Evolutionary conservation across 1,140 invertebrate genomes (phyloP), one percentile per base, ranked within the genome.

Genomic region (Meloidogyne floridensis): DNA sequence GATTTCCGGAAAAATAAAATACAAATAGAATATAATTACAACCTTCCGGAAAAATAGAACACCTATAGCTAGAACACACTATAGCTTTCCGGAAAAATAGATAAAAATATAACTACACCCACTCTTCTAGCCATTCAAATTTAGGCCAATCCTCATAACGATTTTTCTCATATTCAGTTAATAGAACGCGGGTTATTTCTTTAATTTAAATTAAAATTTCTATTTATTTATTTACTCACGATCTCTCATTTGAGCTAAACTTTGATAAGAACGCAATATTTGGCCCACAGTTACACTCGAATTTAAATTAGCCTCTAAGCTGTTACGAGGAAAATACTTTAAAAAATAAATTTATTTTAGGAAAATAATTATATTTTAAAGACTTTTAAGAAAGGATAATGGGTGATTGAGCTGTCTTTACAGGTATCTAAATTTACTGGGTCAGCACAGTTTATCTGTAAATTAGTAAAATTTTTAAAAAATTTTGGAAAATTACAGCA

Each of bases 291-390:
- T 53, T 10, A 18, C 20, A n/a, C 84, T 86, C 2, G 80, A 73
- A 51, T 85, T 86, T 32, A 83, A 83, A 42, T 79, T 81, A 18
- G 69, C 70, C 51, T 87, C 81, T 18, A 74, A 80, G 65, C 83
- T 85, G 82, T 90, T 90, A 32, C 87, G 83, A 3, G 87, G 87
- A 79, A 90, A 89, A 78, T 87, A 89, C 89, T 89, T 71, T 59
- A 89, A 81, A 10, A 81, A 74, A 51, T 85, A 81, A 51, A 86
- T 69, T 32, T 51, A 73, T 74, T 65, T 77, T 83, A 15, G 70
- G 80, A 65, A 81, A 65, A 43, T 73, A 74, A 32, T 72, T 56
- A 11, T 42, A 53, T n/a, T 70, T 54, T 32, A 32, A 53, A 18
- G 15, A 85, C 84, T 77, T 89, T 89, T 56, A 89, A 75, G 75